phyloP scores from a whole-genome alignment of 2,797 vertebrate species.

The Tragelaphus eurycerus region DNA sequence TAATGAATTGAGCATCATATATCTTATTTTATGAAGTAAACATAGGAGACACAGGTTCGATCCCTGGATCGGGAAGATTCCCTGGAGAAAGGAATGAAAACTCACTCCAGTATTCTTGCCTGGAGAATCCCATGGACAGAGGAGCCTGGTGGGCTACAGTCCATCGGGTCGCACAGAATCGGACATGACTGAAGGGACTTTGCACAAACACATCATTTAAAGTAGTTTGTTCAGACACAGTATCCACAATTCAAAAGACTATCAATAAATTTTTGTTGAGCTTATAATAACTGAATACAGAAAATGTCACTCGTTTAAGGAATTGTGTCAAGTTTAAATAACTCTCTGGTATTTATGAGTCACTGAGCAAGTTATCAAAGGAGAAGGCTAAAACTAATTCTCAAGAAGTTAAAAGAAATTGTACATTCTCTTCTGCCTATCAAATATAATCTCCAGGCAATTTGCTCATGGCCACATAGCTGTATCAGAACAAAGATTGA shows the following conservation, averaged over 20 bases:
- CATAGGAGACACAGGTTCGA: neutral
- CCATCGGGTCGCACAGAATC: fast-evolving
- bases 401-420: neutral
- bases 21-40: neutral
- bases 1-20: neutral
- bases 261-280: neutral
- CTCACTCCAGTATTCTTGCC: neutral
- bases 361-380: neutral
- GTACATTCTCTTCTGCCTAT: neutral
- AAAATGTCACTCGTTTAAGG: neutral
- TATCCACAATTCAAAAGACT: neutral
- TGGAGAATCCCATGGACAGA: neutral
- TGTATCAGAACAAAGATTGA: neutral
- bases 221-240: neutral
- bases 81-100: neutral
- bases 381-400: neutral
- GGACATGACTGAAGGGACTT: neutral
- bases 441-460: neutral
- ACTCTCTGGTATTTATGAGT: neutral
- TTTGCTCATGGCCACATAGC: neutral
- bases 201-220: neutral
- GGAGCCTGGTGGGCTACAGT: neutral
- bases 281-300: neutral
- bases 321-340: neutral
- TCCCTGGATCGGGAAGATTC: neutral